Evolutionary conservation across 2,797 vertebrate species (phyloP).

Genomic region (Acanthis flammea): DNA sequence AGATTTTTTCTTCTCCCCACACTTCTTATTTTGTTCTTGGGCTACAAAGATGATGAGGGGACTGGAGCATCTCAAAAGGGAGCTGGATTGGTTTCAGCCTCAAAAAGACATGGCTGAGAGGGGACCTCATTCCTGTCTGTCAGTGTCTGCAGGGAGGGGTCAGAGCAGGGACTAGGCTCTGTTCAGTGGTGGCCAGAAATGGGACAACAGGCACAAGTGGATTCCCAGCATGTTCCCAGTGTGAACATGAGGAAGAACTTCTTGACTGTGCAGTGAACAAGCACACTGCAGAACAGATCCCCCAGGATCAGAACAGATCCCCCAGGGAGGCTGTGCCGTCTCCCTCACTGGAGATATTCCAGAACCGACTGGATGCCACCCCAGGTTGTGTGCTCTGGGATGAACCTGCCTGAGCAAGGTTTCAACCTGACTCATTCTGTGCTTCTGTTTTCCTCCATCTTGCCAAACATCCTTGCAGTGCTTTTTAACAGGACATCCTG

Average conservation of each 20-base stretch:
- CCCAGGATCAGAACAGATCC: neutral
- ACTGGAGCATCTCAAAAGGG: neutral
- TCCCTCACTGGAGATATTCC: neutral
- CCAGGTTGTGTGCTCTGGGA: neutral
- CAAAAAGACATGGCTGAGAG: neutral
- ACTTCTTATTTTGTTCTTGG: neutral
- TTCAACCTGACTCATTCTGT: neutral
- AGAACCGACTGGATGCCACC: accelerated
- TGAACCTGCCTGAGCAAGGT: neutral
- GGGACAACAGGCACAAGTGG: accelerated
- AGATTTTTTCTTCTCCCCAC: neutral
- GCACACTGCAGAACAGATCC: neutral
- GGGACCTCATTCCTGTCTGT: accelerated
- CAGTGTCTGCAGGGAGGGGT: accelerated
- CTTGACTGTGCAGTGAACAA: accelerated
- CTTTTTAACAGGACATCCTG: neutral
- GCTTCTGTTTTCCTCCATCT: neutral
- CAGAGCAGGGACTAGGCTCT: neutral
- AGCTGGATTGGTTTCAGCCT: neutral
- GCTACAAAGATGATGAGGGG: neutral
- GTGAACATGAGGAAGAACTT: neutral
- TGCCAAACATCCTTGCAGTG: neutral
- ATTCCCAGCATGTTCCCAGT: accelerated
- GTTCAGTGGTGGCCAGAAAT: accelerated
- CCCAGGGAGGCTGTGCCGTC: neutral